Percentiles rank a stretch among this genome's conserved stretches.
Evolutionary conservation across 2,113 vertebrate genomes (phyloP).

Genomic region (Aphyosemion australe): DNA sequence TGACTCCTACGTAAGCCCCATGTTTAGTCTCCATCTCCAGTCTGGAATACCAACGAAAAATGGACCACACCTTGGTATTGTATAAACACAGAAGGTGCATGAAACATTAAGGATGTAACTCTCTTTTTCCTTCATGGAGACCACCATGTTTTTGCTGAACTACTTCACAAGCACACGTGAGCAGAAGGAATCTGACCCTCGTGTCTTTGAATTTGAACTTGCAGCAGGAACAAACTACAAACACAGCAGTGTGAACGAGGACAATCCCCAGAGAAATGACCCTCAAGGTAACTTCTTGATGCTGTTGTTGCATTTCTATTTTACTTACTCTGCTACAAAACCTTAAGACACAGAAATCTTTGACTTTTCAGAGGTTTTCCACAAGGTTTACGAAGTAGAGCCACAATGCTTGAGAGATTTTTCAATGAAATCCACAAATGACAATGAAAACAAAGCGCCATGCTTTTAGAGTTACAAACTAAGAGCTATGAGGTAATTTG

Average conservation of each 20-base stretch:
- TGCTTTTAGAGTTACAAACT: constrained; percentile 16
- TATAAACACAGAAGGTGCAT: constrained; percentile 53
- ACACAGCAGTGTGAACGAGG: constrained; percentile 36
- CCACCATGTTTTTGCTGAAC: constrained; percentile 24
- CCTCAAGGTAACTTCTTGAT: constrained; percentile 5
- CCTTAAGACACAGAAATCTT: not conserved
- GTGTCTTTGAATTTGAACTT: constrained; percentile 45
- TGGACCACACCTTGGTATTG: constrained; percentile 42
- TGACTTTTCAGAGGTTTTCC: not conserved
- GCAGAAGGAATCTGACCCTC: not conserved
- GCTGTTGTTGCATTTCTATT: constrained; percentile 21
- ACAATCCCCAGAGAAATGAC: not conserved
- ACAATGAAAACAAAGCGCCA: not conserved
- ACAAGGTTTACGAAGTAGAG: not conserved
- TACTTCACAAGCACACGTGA: not conserved
- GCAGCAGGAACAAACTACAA: constrained; percentile 34
- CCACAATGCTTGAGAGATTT: not conserved
- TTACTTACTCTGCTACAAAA: not conserved
- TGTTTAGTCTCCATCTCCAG: constrained; percentile 68
- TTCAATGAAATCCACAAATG: no score
- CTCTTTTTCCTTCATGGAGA: constrained; percentile 27
- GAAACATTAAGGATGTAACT: constrained; percentile 15
- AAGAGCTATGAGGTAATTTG: constrained; percentile 59
- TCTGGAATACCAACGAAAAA: constrained; percentile 36
- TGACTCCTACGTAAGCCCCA: constrained; percentile 54